Percentiles rank a stretch among this genome's conserved stretches.
phyloP scores from a whole-genome alignment of 2,888 invertebrate species.

The Mechanitis mazaeus region DNA sequence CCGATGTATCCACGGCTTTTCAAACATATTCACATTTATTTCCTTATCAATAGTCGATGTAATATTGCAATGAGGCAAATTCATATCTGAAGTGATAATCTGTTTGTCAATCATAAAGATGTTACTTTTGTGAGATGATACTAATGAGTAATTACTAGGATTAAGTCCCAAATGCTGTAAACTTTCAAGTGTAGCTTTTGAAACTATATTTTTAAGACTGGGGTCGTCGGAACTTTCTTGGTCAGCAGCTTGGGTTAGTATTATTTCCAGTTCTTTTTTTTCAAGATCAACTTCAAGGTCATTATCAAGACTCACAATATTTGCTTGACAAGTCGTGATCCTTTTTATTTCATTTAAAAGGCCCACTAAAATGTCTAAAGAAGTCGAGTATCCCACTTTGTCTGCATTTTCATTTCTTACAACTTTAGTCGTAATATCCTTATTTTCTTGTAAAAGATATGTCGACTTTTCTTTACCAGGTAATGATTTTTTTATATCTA shows the following conservation, averaged over 20 bases:
- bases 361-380: conserved; percentile 60
- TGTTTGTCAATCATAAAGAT: conserved; percentile 10
- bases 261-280: conserved; percentile 38
- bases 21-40: conserved; percentile 40
- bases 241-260: conserved; percentile 36
- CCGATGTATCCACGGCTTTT: conserved; percentile 37
- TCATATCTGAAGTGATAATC: conserved; percentile 8
- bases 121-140: conserved; percentile 32
- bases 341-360: conserved; percentile 66
- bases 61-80: conserved; percentile 24
- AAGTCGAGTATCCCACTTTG: conserved; percentile 47
- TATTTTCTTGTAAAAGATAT: conserved; percentile 1
- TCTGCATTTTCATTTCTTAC: conserved; percentile 24
- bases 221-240: conserved; percentile 33
- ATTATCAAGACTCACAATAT: conserved; percentile 33
- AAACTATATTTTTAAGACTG: conserved; percentile 37
- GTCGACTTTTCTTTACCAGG: not conserved
- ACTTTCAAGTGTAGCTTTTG: conserved; percentile 46
- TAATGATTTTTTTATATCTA: not conserved
- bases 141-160: conserved; percentile 43
- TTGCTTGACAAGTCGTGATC: conserved; percentile 52
- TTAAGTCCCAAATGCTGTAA: conserved; percentile 44
- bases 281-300: conserved; percentile 22
- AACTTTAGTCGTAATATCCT: not conserved
- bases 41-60: conserved; percentile 46